Evolutionary conservation across 1,140 invertebrate species (phyloP).

Genomic region (Brachionus koreanus): DNA sequence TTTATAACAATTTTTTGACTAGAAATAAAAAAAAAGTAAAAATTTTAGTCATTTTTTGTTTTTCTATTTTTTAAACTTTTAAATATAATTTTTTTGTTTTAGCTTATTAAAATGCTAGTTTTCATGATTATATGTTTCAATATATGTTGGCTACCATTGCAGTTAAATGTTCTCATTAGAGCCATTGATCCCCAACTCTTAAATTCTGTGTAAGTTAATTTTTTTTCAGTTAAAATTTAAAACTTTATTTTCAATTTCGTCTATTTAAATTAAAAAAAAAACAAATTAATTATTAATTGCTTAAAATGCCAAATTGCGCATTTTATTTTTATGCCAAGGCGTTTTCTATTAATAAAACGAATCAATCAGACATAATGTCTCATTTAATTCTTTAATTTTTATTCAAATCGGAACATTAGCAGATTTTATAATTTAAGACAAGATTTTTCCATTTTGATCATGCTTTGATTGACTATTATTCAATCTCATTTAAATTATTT

Average conservation of each 20-base stretch:
- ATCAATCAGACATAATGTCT: too few species aligned
- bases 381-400: too few species aligned
- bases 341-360: too few species aligned
- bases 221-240: background rate
- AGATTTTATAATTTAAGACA: too few species aligned
- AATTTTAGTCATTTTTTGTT: background rate
- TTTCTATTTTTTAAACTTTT: background rate
- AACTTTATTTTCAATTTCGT: too few species aligned
- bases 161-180: slow-evolving; percentile 12
- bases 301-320: too few species aligned
- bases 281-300: too few species aligned
- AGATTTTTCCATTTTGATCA: too few species aligned
- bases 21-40: slow-evolving; percentile 36
- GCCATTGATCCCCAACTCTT: background rate
- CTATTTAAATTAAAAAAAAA: background rate
- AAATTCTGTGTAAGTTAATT: background rate
- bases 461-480: too few species aligned
- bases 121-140: slow-evolving; percentile 36
- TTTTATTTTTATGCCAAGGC: too few species aligned
- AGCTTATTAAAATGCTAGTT: slow-evolving; percentile 41
- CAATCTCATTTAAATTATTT: too few species aligned
- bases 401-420: too few species aligned
- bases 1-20: slow-evolving; percentile 18
- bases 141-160: slow-evolving; percentile 36
- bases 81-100: background rate